Evolutionary conservation across 2,888 invertebrate genomes (phyloP), one percentile per base, ranked within the genome.

Genomic region (Pantelozetes paolii): DNA sequence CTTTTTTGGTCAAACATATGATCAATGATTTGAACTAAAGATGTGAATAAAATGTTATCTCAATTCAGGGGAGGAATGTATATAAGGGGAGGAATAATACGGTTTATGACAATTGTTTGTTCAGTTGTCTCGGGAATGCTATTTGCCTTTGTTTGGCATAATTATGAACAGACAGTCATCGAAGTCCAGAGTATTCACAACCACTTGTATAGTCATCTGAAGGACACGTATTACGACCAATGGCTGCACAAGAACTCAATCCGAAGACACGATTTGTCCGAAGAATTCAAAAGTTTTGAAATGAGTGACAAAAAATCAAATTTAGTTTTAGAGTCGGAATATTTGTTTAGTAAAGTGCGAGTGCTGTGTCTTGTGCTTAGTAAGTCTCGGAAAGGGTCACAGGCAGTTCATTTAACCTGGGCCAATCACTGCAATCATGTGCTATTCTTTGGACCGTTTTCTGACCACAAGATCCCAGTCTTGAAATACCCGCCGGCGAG

Each of bases 371-470:
- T 79, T 20, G 73, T 79, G 11, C 73, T 78, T 26, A 75, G 78
- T 6, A 77, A 76, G 71, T 74, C 77, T 20, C 70, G 75, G 32
- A 76, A 77, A 50, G 75, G 77, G 42, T 76, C 77, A 20, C 75
- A 77, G 40, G 79, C 79, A 23, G 76, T 79, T 1, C 77, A 77
- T 42, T 70, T 77, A 13, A 79, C 79, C 2, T 79, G 79, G 79
- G 77, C 77, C 11, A 77, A 78, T 59, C 78, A 79, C 74, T 79
- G 79, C 69, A 79, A 79, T 73, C 64, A 75, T 18, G 77, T 74
- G 0, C 50, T 76, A 1, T 79, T 77, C 77, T 78, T 77, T 50
- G 79, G 79, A 15, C 30, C 74, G 26, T 78, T 77, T 74, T 73
- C 74, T 11, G 79, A 79, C 69, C 72, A 76, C 28, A 74, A 76